A percentile compares a stretch with the other conserved stretches of the same genome.
These are phyloP conservation scores for Eretmochelys imbricata DNA, from an alignment of 2,113 vertebrate genomes.

Conservation along the genomic window DNA sequence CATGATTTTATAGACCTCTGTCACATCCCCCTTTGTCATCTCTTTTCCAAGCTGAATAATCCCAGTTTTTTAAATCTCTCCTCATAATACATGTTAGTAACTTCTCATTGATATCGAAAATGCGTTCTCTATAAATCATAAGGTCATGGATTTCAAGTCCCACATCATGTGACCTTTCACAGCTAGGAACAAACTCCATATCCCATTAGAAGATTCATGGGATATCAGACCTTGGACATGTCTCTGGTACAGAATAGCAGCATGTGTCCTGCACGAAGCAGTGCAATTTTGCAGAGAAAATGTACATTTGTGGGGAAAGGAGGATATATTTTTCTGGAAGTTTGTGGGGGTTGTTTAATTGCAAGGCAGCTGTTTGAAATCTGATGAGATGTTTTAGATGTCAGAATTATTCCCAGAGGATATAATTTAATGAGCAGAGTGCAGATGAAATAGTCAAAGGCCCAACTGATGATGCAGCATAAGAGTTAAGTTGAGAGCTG, in stretches of 20 bases:
- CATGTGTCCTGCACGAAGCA: neutral
- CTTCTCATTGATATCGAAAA: constrained; percentile 19
- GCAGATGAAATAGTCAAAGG: neutral
- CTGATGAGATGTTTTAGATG: neutral
- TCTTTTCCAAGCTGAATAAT: neutral
- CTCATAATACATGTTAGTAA: neutral
- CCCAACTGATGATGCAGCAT: neutral
- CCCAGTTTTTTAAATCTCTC: neutral
- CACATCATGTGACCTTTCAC: neutral
- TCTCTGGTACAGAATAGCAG: neutral
- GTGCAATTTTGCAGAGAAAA: neutral
- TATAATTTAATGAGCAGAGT: rapidly evolving
- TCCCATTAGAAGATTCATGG: neutral
- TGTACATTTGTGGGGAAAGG: neutral
- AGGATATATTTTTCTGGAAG: neutral
- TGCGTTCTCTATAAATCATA: neutral
- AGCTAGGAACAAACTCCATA: neutral
- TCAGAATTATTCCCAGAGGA: neutral
- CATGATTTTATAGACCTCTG: neutral
- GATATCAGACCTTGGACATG: neutral
- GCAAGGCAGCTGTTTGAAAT: neutral
- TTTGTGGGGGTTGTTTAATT: neutral
- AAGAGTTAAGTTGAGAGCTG: neutral
- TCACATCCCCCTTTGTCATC: neutral
- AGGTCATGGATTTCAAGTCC: neutral